These are phyloP conservation scores for Lepidostoma basale DNA, from an alignment of 1,140 invertebrate species.

Conservation along the genomic window DNA sequence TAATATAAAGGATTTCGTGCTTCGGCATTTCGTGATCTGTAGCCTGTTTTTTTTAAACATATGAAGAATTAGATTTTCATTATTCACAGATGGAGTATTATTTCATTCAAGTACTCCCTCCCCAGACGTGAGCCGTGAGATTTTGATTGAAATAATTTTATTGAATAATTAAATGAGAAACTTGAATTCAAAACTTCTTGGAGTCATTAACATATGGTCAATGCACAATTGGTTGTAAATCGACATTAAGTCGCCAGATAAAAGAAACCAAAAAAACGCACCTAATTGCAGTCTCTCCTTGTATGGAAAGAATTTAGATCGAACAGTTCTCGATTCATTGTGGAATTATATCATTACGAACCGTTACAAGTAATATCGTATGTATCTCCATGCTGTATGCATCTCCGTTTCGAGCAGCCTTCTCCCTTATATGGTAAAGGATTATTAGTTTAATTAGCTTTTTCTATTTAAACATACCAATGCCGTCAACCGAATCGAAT, in stretches of 20 bases:
- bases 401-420: conserved; percentile 4
- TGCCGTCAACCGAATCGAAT: too few relatives aligned
- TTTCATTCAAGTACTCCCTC: too few relatives aligned
- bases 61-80: too few relatives aligned
- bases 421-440: conserved; percentile 23
- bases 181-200: too few relatives aligned
- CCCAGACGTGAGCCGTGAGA: too few relatives aligned
- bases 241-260: conserved; percentile 14
- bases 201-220: conserved; percentile 6
- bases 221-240: not conserved
- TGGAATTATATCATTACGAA: conserved; percentile 38
- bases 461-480: too few relatives aligned
- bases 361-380: conserved; percentile 11
- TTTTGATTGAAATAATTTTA: too few relatives aligned
- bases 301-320: conserved; percentile 30
- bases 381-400: not conserved
- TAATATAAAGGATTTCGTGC: too few relatives aligned
- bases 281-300: conserved; percentile 35
- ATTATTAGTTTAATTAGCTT: conserved; percentile 37
- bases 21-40: too few relatives aligned
- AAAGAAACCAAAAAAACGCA: conserved; percentile 31
- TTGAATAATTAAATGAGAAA: too few relatives aligned
- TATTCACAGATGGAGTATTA: too few relatives aligned
- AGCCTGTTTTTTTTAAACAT: too few relatives aligned
- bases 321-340: conserved; percentile 33